These are phyloP conservation scores for Epinephelus moara DNA, from an alignment of 2,113 vertebrate genomes.

Conservation along the genomic window DNA sequence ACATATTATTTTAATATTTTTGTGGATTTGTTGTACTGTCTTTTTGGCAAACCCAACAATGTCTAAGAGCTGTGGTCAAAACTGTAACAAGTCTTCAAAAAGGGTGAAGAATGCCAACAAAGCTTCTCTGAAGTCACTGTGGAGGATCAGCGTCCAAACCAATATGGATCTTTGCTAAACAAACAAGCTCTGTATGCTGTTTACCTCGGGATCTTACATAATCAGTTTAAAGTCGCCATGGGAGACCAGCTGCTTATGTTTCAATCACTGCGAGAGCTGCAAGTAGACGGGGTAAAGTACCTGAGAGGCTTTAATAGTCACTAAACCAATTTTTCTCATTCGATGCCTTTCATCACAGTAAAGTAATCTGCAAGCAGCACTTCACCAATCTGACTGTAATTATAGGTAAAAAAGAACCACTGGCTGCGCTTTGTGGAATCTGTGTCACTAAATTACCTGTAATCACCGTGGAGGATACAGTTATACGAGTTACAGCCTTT, in stretches of 20 bases:
- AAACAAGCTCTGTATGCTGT: neutral
- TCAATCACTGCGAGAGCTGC: slow-evolving; percentile 3
- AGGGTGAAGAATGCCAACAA: neutral
- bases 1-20: too few species aligned
- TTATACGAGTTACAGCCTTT: neutral
- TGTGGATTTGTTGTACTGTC: too few species aligned
- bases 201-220: neutral
- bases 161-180: neutral
- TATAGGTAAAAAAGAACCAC: slow-evolving; percentile 10
- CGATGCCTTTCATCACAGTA: slow-evolving; percentile 19
- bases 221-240: neutral
- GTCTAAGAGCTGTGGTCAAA: neutral
- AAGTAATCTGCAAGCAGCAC: neutral
- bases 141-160: neutral
- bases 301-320: slow-evolving; percentile 14
- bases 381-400: slow-evolving; percentile 6
- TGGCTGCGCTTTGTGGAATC: neutral
- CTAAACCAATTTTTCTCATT: neutral
- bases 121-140: too few species aligned
- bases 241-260: slow-evolving; percentile 4
- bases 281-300: slow-evolving; percentile 1
- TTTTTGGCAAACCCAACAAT: too few species aligned
- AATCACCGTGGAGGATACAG: slow-evolving; percentile 11
- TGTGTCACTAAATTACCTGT: slow-evolving; percentile 10
- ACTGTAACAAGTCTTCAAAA: neutral